Evolutionary conservation across 2,113 vertebrate genomes (phyloP), one percentile per base, ranked within the genome.

Genomic region (Bufo bufo): DNA sequence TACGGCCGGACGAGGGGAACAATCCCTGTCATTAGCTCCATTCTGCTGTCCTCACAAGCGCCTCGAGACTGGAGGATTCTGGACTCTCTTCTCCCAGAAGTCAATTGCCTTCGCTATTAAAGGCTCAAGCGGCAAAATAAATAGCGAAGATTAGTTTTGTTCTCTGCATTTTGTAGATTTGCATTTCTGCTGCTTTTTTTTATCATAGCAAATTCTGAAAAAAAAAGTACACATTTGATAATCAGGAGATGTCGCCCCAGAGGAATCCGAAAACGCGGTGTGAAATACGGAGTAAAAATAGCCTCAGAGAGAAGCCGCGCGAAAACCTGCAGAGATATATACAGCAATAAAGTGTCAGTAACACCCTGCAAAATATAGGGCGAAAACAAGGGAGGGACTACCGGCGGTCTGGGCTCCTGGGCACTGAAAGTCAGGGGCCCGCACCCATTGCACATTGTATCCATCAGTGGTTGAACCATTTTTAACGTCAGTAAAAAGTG

Each of bases 71-170:
- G 13, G 33, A 54, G 50, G 50, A 12, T 56, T 33, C n/a, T 54
- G 78, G 77, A 80, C 56, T 56, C 16, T 58, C 78, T 80, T 59
- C 52, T 80, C 78, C 78, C 78, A 58, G 78, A 80, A 43, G 54
- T 59, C 14, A 80, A 59, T 80, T 58, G n/a, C 77, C 20, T 54
- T 12, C 10, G n/a, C 52, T 33, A 80, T 80, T 59, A 80, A 59
- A 58, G n/a, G 19, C 56, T 58, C 33, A 43, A 17, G 52, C n/a
- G 33, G 54, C 52, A 43, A 43, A 80, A 58, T 58, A 43, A 23
- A 16, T 43, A 2, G 77, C 12, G 58, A 80, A 52, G 58, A 80
- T 80, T 58, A 80, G 54, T 80, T 80, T 80, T 58, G 49, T 54
- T 78, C 77, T 23, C 23, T 3, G 50, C 11, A 16, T 52, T 56